Evolutionary conservation across 1,140 invertebrate genomes (phyloP), one percentile per base, ranked within the genome.

Genomic region (Drosophila grimshawi): DNA sequence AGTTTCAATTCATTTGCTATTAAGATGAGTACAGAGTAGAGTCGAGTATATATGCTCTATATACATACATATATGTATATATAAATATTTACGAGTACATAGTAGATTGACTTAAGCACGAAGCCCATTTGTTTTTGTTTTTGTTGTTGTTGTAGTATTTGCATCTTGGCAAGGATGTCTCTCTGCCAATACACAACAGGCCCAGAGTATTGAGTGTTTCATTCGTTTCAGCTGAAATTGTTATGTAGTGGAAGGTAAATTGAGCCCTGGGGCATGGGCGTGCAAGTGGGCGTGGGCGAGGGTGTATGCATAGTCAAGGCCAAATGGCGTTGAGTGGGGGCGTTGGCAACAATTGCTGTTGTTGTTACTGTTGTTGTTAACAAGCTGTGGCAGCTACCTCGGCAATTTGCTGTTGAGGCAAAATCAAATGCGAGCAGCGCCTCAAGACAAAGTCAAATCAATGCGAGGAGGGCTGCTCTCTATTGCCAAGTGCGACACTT

Each of bases 281-380:
- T 46, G 48, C 37, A 46, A 11, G 56, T 32, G 41, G 41, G 41
- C 35, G 35, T 6, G 35, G 32, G 63, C 19, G 30, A 5, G 45
- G 57, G 29, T 33, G 19, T 32, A 51, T 32, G 30, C 49, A 30
- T n/a, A 56, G 39, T 27, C 67, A 64, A 76, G 73, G 66, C 66
- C 73, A 71, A 76, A 71, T 57, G 73, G 73, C 73, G 73, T 65
- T 48, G 65, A 71, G 68, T 60, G 68, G 73, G 73, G 73, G 73
- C 73, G 73, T 70, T 59, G 33, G 48, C 57, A 56, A 60, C 48
- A 53, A 57, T 67, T 41, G 45, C n/a, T 48, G 29, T 49, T 41
- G 19, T 19, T 43, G 62, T 37, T 56, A 11, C 37, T 53, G 51
- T 49, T 76, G 73, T 43, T 71, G 73, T 71, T 76, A 69, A 75